Conservation (phyloP, 2,113 vertebrate genomes). For the western clawed frog (Xenopus tropicalis) region UCB_Xtro_10.0 CM004443.2:178162501-178163000, state of each 20-base stretch:
- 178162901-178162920: conserved; percentile 80
- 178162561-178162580: too few species aligned
- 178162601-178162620: conserved; percentile 37
- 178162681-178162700: conserved; percentile 72
- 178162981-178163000: conserved; percentile 72
- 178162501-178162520: too few species aligned
- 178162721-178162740: conserved; percentile 85
- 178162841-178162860: conserved; percentile 52
- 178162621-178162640: conserved; percentile 48
- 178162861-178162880: conserved; percentile 70
- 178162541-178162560: too few species aligned
- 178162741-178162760: conserved; percentile 87
- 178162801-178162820: conserved; percentile 48
- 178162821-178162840: conserved; percentile 33
- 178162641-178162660: conserved; percentile 58
- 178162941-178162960: conserved; percentile 84
- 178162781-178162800: conserved; percentile 46
- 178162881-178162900: conserved; percentile 76
- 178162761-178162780: conserved; percentile 48
- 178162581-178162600: too few species aligned
- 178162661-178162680: conserved; percentile 76
- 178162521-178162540: too few species aligned
- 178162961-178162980: conserved; percentile 88
- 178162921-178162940: conserved; percentile 79
- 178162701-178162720: conserved; percentile 92